These are phyloP conservation scores for Botia almorhae DNA, from an alignment of 2,797 vertebrate species.

Conservation along the genomic window DNA sequence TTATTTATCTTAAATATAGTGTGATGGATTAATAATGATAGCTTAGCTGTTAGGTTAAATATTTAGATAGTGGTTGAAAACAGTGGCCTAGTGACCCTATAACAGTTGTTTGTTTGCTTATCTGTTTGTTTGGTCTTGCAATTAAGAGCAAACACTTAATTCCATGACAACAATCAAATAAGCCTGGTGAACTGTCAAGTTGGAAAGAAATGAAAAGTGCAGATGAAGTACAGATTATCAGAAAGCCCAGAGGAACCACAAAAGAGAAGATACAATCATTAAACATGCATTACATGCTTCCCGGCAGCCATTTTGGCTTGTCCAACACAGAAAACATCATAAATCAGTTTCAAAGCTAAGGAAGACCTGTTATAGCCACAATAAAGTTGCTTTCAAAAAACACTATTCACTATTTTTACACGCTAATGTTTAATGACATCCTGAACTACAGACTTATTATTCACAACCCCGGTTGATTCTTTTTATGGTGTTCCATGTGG, in stretches of 20 bases:
- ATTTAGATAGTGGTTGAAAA: no score
- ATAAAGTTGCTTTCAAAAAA: constrained; percentile 12
- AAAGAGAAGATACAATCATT: constrained; percentile 37
- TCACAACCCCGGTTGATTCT: constrained; percentile 25
- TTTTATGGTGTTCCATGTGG: constrained; percentile 40
- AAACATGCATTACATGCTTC: constrained; percentile 42
- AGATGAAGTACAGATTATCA: neutral
- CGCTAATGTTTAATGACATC: constrained; percentile 39
- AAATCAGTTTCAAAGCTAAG: constrained; percentile 30
- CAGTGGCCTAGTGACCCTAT: neutral
- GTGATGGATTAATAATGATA: neutral
- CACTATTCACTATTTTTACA: constrained; percentile 27
- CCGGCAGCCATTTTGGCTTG: constrained; percentile 21
- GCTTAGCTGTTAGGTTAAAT: neutral
- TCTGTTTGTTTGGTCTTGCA: constrained; percentile 8
- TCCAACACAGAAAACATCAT: constrained; percentile 15
- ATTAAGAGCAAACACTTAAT: constrained; percentile 20
- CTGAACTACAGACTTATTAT: constrained; percentile 32
- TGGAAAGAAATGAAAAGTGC: constrained; percentile 33
- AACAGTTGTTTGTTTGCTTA: constrained; percentile 23
- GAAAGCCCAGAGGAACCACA: constrained; percentile 27
- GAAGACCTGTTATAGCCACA: constrained; percentile 16
- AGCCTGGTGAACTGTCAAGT: constrained; percentile 32
- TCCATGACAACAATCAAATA: constrained; percentile 30
- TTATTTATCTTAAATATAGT: neutral